Evolutionary conservation across 2,888 invertebrate genomes (phyloP).

Genomic region (Protodeltote pygarga): DNA sequence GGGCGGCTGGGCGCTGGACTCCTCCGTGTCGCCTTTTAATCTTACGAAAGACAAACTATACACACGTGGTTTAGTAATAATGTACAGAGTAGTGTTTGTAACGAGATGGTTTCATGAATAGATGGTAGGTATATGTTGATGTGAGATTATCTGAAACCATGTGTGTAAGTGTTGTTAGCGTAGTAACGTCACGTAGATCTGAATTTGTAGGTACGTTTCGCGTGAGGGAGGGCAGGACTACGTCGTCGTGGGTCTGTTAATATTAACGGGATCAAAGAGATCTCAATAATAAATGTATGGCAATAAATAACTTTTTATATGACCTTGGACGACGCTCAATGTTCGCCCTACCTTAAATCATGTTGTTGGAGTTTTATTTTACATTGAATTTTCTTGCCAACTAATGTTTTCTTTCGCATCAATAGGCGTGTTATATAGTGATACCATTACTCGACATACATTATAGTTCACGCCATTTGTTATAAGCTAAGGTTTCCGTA

Average conservation of each 20-base stretch:
- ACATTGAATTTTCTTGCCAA: conserved; percentile 20
- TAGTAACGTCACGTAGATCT: conserved; percentile 62
- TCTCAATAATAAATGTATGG: conserved; percentile 46
- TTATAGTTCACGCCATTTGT: background rate
- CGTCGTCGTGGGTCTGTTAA: conserved; percentile 25
- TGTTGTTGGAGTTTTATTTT: conserved; percentile 14
- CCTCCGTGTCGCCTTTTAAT: conserved; percentile 23
- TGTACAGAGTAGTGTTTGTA: conserved; percentile 7
- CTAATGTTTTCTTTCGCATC: background rate
- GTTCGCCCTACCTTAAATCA: conserved; percentile 18
- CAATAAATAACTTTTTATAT: conserved; percentile 46
- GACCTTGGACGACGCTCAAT: conserved; percentile 19
- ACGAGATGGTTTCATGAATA: conserved; percentile 5
- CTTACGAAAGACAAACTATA: conserved; percentile 28
- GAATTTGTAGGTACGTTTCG: conserved; percentile 64
- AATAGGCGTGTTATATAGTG: conserved; percentile 3
- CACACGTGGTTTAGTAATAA: conserved; percentile 27
- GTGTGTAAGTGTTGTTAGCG: conserved; percentile 34
- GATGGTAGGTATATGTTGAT: too few relatives aligned
- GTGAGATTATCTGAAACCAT: conserved; percentile 24
- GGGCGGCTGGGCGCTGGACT: conserved; percentile 19
- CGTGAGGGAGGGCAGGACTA: conserved; percentile 19
- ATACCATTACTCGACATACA: background rate
- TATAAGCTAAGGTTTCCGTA: conserved; percentile 20
- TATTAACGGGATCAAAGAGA: conserved; percentile 27